These are phyloP conservation scores for Apeira syringaria DNA, from an alignment of 2,888 invertebrate genomes.

Conservation along the genomic window DNA sequence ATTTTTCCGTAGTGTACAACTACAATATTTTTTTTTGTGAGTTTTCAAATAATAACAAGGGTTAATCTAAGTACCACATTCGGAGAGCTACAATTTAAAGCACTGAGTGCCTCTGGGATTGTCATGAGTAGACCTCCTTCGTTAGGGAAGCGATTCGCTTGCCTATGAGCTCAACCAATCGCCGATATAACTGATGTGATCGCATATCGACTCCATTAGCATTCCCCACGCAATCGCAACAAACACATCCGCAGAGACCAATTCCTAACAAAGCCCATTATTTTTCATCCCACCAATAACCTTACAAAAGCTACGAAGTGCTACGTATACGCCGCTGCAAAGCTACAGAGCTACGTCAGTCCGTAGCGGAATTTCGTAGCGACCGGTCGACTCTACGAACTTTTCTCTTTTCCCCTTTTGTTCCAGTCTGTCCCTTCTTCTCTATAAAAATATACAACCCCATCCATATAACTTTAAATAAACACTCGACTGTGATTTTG, in stretches of 20 bases:
- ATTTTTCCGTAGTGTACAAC: no score
- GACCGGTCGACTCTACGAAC: conserved; percentile 44
- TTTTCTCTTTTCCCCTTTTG: conserved; percentile 33
- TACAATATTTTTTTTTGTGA: no score
- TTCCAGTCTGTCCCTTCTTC: conserved; percentile 43
- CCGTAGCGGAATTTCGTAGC: conserved; percentile 49
- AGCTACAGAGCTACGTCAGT: conserved; percentile 58
- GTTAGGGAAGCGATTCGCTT: no score
- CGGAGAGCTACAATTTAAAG: no score
- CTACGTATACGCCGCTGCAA: conserved; percentile 22
- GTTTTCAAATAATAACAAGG: no score
- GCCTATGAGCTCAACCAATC: no score
- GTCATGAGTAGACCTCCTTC: no score
- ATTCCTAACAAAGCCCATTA: conserved; percentile 15
- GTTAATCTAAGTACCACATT: no score
- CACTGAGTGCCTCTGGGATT: no score
- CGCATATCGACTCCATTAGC: background rate
- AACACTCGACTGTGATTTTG: conserved; percentile 4
- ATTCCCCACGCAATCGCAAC: background rate
- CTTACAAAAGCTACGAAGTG: conserved; percentile 26
- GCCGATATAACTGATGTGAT: background rate
- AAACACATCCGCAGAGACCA: conserved; percentile 14
- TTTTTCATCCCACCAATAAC: conserved; percentile 22
- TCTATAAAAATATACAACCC: conserved; percentile 50
- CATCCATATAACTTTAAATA: conserved; percentile 8